Conservation (phyloP, 64 coral and sea anemone genomes). For the Pachyseris speciosa region DNA sequence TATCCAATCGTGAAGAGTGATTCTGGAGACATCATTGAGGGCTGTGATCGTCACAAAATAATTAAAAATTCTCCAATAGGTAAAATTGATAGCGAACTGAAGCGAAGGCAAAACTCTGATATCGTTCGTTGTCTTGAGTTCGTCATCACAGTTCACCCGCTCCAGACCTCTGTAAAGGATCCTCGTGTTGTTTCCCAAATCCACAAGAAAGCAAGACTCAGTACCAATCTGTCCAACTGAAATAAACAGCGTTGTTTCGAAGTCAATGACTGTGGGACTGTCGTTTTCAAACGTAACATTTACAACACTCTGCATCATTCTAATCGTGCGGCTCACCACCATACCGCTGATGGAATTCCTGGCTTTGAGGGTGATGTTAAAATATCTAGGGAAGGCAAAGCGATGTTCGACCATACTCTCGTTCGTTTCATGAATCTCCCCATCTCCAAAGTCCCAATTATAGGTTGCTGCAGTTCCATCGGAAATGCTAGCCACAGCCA, state of each 20-base stretch:
- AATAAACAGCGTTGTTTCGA: conserved; percentile 31
- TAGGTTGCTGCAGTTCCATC: conserved; percentile 74
- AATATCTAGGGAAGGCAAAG: neutral
- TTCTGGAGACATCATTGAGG: conserved; percentile 27
- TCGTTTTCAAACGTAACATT: conserved; percentile 70
- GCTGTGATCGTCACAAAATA: conserved; percentile 14
- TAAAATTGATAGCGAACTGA: neutral
- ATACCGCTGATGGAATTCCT: conserved; percentile 67
- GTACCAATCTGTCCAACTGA: conserved; percentile 64
- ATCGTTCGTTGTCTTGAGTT: neutral
- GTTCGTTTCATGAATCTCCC: neutral
- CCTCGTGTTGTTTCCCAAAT: conserved; percentile 80
- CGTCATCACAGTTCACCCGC: conserved; percentile 57
- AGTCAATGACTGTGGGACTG: conserved; percentile 30
- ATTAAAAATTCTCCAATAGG: conserved; percentile 28
- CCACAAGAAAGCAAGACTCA: conserved; percentile 80
- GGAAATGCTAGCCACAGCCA: conserved; percentile 20
- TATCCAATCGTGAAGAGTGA: neutral
- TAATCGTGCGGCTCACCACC: neutral
- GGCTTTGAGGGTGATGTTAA: conserved; percentile 13
- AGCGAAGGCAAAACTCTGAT: neutral
- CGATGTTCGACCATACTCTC: neutral
- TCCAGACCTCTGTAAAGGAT: conserved; percentile 63
- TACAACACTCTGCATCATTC: conserved; percentile 62
- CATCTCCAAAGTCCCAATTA: conserved; percentile 60